Base-by-base conservation (phyloP, 2,113 vertebrate species). In the Hymenochirus boettgeri region DNA sequence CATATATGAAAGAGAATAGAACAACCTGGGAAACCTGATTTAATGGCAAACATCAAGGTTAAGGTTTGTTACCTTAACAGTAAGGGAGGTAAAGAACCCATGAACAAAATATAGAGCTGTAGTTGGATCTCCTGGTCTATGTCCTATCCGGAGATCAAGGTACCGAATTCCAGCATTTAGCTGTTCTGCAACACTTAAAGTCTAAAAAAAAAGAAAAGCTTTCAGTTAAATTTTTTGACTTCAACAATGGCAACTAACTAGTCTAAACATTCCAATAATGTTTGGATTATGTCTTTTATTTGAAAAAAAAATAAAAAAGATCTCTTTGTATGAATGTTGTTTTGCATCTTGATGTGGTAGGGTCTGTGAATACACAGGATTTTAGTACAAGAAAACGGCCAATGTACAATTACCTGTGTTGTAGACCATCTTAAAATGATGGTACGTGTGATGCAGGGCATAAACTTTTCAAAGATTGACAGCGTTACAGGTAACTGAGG, bases 131-230 rank as follows among this genome's bases (percentile, higher is more conserved):
- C 74, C 24, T 9, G 64, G 70, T 70, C 91, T 85, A 79, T 79
- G 90, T 3, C 91, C 92, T 0, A 97, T 80, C 58, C 94, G 83
- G 47, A 98, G 88, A 79, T 98, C 95, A 39, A 98, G 74, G 69
- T 91, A 97, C 42, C 95, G 85, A 65, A 93, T 78, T 2, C 95
- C 95, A 0, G 89, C 82, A 7, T 95, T 83, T 57, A 95, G 88
- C 70, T 98, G 95, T 57, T 84, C 75, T 0, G 82, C 82, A 17
- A 96, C 80, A 21, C 57, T 80, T 75, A 88, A 82, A 7, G 71
- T 78, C 95, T 98, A 75, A 37, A 5, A 62, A 64, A 5, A 13
- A 54, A 13, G 71, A 69, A 63, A 39, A 74, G 18, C 61, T 59
- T 51, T 11, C 7, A 33, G 31, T 1, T 33, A 33, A 2, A 33